phyloP scores from a whole-genome alignment of 2,888 invertebrate species.

The Lydus trimaculatus region DNA sequence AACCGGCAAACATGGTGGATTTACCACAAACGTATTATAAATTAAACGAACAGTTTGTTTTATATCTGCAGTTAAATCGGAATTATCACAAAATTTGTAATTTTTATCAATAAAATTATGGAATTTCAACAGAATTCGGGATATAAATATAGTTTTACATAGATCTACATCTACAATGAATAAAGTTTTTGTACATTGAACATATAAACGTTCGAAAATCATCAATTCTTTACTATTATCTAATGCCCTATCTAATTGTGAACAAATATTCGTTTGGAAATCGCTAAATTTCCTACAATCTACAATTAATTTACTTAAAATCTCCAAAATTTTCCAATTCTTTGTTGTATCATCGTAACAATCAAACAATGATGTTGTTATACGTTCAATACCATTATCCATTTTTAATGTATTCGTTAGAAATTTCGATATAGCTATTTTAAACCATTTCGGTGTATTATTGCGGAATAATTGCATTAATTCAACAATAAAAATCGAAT shows the following conservation, averaged over 20 bases:
- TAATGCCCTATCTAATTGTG: constrained; percentile 63
- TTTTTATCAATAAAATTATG: constrained; percentile 42
- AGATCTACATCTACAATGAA: constrained; percentile 62
- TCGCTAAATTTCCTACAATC: constrained; percentile 64
- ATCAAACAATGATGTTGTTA: constrained; percentile 70
- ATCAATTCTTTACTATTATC: constrained; percentile 32
- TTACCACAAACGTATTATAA: constrained; percentile 45
- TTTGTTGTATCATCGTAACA: constrained; percentile 61
- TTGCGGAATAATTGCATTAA: constrained; percentile 70
- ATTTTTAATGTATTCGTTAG: constrained; percentile 67
- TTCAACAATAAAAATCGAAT: constrained; percentile 71
- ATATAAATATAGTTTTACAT: constrained; percentile 57
- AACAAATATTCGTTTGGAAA: constrained; percentile 65
- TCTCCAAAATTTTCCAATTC: constrained; percentile 73
- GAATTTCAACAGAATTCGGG: constrained; percentile 34
- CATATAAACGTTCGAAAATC: constrained; percentile 58
- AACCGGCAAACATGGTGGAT: constrained; percentile 51
- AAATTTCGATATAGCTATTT: constrained; percentile 66
- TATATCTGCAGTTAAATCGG: constrained; percentile 46
- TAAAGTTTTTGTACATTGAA: constrained; percentile 65
- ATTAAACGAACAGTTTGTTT: constrained; percentile 46
- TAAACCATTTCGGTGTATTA: constrained; percentile 70
- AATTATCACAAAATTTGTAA: constrained; percentile 47
- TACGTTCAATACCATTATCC: constrained; percentile 69
- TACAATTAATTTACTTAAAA: constrained; percentile 71